Base-by-base conservation (phyloP, 2,113 vertebrate species). In the Pitta sordida region DNA sequence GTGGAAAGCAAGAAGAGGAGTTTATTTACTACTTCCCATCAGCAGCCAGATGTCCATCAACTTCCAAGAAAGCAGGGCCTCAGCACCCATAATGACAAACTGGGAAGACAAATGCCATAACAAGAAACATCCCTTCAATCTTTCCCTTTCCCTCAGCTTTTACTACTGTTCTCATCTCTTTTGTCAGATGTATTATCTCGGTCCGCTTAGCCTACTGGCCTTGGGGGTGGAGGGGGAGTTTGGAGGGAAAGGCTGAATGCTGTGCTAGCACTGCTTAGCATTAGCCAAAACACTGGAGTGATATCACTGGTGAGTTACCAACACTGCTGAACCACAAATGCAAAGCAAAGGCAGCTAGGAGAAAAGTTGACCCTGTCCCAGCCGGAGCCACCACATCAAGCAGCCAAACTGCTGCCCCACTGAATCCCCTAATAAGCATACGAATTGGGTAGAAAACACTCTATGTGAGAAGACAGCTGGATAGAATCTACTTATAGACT, bases 201-300 rank as follows among this genome's bases (percentile, higher is more conserved):
- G 23, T 69, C 13, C 11, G 0, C 32, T 19, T 55, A 74, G 22
- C 10, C 46, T 48, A 27, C 14, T 16, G 10, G 10, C 32, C 41
- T 32, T 39, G 8, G 1, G 2, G 27, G 2, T 16, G 7, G 12
- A 67, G 19, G 10, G 6, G 11, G 6, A 16, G 16, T 36, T 55
- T n/a, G 49, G 6, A 68, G 22, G 63, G 15, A 55, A 83, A 68
- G 56, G 43, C 39, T 70, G 53, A 49, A 56, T 17, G 55, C 29
- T 48, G 15, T n/a, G 7, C 36, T 64, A 86, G 44, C 3, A 15
- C 32, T 49, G 34, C 15, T 52, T n/a, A 58, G 46, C 37, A 67
- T 53, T 0, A 70, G 24, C 32, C 32, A 34, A 56, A 79, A 87
- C 30, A 44, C 23, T 3, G 10, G 8, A 30, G 6, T 18, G 9